A percentile compares a stretch with the other conserved stretches of the same genome.
Conservation (phyloP, 2,113 vertebrate species). For the Charina bottae region DNA sequence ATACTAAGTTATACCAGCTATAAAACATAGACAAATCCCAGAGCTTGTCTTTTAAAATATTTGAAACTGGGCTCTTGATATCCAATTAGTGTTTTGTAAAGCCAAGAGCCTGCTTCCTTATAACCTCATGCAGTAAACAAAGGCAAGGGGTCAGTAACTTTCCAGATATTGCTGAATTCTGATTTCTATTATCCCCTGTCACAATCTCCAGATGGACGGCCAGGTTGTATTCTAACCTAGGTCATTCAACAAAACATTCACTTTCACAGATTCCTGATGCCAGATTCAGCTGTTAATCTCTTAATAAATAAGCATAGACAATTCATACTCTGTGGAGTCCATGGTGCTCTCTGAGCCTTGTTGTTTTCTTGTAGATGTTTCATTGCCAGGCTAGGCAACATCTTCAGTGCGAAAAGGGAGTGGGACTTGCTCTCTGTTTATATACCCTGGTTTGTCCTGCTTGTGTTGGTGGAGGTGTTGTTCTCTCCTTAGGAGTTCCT, state of each 20-base stretch:
- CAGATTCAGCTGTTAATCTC: neutral
- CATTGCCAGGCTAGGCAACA: too few relatives aligned
- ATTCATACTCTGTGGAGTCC: neutral
- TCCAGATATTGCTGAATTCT: neutral
- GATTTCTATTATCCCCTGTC: neutral
- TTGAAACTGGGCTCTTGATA: neutral
- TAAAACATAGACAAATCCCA: neutral
- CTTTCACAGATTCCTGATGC: neutral
- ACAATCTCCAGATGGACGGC: neutral
- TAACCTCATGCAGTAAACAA: neutral
- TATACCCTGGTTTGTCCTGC: too few relatives aligned
- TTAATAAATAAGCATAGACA: neutral
- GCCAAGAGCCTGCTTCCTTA: neutral
- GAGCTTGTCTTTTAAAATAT: neutral
- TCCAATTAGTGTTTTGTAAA: neutral
- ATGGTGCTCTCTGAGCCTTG: too few relatives aligned
- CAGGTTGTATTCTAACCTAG: neutral
- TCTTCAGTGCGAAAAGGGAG: too few relatives aligned
- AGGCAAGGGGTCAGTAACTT: neutral
- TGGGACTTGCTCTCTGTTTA: too few relatives aligned
- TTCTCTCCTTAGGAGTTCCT: too few relatives aligned
- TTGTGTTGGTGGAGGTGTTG: too few relatives aligned
- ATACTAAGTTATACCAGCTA: neutral
- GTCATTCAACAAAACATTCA: too few relatives aligned
- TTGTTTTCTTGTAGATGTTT: too few relatives aligned